Evolutionary conservation across 2,797 vertebrate species (phyloP).

Genomic region (Hephaestus fuliginosus): DNA sequence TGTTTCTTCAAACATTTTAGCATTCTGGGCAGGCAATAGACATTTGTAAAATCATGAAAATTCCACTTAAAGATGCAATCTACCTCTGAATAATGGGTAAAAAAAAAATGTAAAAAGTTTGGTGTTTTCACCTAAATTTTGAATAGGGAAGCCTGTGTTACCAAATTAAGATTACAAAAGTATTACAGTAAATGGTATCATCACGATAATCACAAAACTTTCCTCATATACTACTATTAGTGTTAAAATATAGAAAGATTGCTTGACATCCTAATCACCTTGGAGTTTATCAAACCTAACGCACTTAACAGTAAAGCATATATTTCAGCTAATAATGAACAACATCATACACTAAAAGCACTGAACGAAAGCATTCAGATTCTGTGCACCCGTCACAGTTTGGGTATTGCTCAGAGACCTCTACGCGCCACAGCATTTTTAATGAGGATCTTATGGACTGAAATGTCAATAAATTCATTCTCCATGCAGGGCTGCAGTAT

Average conservation of each 20-base stretch:
- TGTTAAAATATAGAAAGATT: neutral
- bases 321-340: neutral
- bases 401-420: neutral
- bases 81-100: neutral
- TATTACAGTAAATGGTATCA: neutral
- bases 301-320: neutral
- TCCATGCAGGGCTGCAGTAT: conserved; percentile 18
- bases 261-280: neutral
- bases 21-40: neutral
- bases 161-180: neutral
- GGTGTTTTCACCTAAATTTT: too few relatives aligned
- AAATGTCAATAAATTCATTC: conserved; percentile 39
- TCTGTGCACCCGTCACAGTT: neutral
- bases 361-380: neutral
- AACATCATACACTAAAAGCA: neutral
- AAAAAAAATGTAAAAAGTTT: neutral
- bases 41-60: neutral
- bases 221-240: neutral
- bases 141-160: neutral
- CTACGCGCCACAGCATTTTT: conserved; percentile 7
- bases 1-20: neutral
- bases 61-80: neutral
- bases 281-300: neutral
- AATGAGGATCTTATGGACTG: conserved; percentile 36
- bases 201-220: neutral